Evolutionary conservation across 92 coral and sea anemone species (phyloP), one percentile per base, ranked within the genome.

Genomic region (Plumapathes pennacea): DNA sequence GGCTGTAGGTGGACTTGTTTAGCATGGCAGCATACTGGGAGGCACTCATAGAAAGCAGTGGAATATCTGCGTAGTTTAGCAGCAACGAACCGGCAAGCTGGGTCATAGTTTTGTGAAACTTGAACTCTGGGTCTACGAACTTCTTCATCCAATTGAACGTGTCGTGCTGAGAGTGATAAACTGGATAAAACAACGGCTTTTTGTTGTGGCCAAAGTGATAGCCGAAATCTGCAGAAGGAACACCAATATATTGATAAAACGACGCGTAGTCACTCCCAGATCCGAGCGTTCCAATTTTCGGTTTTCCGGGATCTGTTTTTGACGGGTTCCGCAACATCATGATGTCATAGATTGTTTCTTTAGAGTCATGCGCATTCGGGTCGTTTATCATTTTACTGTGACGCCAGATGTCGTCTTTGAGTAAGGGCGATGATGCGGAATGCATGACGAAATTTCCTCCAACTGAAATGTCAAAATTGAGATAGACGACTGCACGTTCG

Each of bases 141-240:
- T 61, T 88, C 23, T 52, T 69, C 37, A 89, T 37, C 92, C 91
- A 88, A 29, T 80, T 55, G 46, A 62, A 83, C 8, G 98, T 92
- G 45, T 92, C 98, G 68, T 92, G 96, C 49, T 88, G 96, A 4
- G 98, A 66, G 54, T 92, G 98, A 50, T 92, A 92, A 11, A 88
- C 96, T 6, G 98, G 98, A 47, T 87, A 88, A 49, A 27, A 36
- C 5, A 62, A 33, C 3, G 83, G 17, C 12, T 46, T 66, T 29
- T 76, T 85, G 30, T 72, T 67, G 69, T 60, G 50, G 17, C 89
- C 86, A 36, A 83, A 69, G 0, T 10, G 11, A 57, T 92, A 88
- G 4, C 25, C 19, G 13, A 92, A 60, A 44, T 92, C 98, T 17
- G 81, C 45, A 30, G 84, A 73, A 18, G 98, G 92, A 33, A 92